Base-by-base conservation (phyloP, 2,113 vertebrate species). In the Colaptes auratus region DNA sequence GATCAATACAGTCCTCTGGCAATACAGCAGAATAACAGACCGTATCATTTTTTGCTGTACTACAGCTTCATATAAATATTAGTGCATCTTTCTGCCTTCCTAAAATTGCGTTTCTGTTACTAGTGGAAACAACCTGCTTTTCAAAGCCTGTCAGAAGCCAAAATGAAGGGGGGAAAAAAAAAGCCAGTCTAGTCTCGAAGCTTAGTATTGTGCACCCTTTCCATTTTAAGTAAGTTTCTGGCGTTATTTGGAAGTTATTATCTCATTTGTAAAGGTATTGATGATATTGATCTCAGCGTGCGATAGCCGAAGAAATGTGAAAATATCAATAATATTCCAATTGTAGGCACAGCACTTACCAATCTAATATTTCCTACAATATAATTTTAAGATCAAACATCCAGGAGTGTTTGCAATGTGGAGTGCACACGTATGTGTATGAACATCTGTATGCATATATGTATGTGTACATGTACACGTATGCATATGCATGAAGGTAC, bases 1-100 rank as follows among this genome's bases (percentile, higher is more conserved):
- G 69, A 97, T 95, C 91, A 94, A 96, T 89, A 82, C 42, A 63
- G 66, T 81, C 92, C 78, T 44, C 85, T 82, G 72, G 71, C 55
- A 90, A 65, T 76, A 92, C 3, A 55, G 88, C 56, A 80, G 64
- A 95, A 93, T 71, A 91, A 82, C 70, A 93, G 79, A 11, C 65
- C n/a, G 5, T 53, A 18, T 53, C 2, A 48, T 65, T 91, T 86
- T 86, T 72, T 81, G 44, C 65, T 88, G 30, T 58, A 42, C 72
- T 83, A 72, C n/a, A 65, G 30, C 66, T 95, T 88, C 35, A 28
- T 83, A 64, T 46, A 88, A 95, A 90, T 81, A 84, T 66, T 63
- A 72, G 59, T 15, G n/a, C 23, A 61, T 93, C 39, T 59, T 86
- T 88, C 73, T 72, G 24, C 70, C 35, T 50, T 67, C 44, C 6